Conservation (phyloP, 2,113 vertebrate species). For the Carassius auratus region DNA sequence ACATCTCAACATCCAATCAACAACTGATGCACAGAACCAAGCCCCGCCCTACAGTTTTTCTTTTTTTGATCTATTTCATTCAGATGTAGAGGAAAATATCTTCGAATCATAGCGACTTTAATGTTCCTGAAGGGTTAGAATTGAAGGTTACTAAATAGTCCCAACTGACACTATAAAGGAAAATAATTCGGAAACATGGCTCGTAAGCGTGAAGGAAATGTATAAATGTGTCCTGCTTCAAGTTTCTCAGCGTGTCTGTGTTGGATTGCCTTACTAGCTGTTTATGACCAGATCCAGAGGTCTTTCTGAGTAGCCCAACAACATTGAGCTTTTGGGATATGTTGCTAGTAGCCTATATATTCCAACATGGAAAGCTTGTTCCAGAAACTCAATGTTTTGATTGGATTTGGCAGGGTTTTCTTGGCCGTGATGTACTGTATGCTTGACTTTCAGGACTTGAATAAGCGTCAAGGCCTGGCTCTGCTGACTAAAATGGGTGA, state of each 20-base stretch:
- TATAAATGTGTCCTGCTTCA: not conserved
- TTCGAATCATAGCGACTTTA: not conserved
- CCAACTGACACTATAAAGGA: not conserved
- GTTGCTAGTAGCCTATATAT: not conserved
- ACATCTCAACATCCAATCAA: not conserved
- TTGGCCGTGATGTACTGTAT: not conserved
- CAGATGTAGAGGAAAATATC: not conserved
- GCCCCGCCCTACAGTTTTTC: not conserved
- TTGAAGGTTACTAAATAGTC: not conserved
- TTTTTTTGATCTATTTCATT: not conserved
- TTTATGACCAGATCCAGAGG: slow-evolving; percentile 25
- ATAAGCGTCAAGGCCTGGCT: slow-evolving; percentile 93
- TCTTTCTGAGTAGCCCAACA: not conserved
- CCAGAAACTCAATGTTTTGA: not conserved
- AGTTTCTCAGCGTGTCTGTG: not conserved
- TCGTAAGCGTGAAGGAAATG: not conserved
- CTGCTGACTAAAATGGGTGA: slow-evolving; percentile 92
- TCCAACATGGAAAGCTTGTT: not conserved
- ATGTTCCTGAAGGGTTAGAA: not conserved
- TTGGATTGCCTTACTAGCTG: not conserved
- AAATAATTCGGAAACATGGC: not conserved
- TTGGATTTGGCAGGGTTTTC: not conserved
- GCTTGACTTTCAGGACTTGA: slow-evolving; percentile 84
- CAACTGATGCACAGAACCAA: not conserved
- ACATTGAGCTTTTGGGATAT: not conserved